Evolutionary conservation across 2,888 invertebrate genomes (phyloP), one percentile per base, ranked within the genome.

Genomic region (Atherix ibis): DNA sequence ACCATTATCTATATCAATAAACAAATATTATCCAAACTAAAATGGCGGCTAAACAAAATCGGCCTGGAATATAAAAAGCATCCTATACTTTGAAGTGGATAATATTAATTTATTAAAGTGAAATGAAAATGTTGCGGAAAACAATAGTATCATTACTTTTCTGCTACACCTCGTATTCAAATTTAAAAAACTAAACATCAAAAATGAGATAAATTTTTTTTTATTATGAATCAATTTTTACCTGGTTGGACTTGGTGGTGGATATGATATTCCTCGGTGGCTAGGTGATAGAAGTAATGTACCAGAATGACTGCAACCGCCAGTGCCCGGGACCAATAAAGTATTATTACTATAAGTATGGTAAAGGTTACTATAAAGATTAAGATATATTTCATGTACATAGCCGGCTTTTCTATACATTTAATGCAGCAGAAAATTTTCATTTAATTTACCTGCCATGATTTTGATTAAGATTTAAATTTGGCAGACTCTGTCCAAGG

Each of bases 401-500:
- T n/a, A n/a, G 30, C 16, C 28, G 35, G 18, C 29, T 29, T n/a
- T 6, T 19, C 33, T 34, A 34, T 22, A 17, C 14, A 14, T 22
- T 22, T 22, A 22, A 22, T 22, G 27, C 5, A 13, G 12, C 12
- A n/a, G n/a, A n/a, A n/a, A n/a, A n/a, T n/a, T n/a, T n/a, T n/a
- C n/a, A n/a, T n/a, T n/a, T 18, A 32, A 53, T 55, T 60, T 52
- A 58, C 58, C 41, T 41, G 18, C 50, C 49, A 43, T 56, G 57
- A 44, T 48, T 52, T 38, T 47, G 52, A 43, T 58, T 56, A 43
- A 59, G 42, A 43, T 53, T 68, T 35, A 87, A 64, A 53, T 87
- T 84, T 3, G 85, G 85, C 48, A 87, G 62, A 51, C 83, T 84
- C 56, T 84, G 83, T 18, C 83, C 80, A 32, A 82, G 63, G 36